Evolutionary conservation across 1,140 invertebrate species (phyloP).

Genomic region (Phymastichus coffea): DNA sequence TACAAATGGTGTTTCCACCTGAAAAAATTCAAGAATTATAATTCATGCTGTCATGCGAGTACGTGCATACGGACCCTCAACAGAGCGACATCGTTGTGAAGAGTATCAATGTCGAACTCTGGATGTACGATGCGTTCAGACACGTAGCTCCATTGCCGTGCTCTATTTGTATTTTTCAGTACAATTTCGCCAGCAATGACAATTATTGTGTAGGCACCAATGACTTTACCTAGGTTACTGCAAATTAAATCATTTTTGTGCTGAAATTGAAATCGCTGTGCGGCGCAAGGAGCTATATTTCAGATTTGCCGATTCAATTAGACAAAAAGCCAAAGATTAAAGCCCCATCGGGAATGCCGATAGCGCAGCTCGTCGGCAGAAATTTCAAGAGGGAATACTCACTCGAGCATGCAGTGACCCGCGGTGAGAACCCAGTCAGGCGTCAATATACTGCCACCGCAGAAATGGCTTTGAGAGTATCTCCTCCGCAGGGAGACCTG

Average conservation of each 20-base stretch:
- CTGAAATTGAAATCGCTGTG: no score
- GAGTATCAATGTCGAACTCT: neutral
- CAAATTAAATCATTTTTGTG: neutral
- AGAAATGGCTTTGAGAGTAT: slow-evolving; percentile 16
- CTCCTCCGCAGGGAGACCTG: slow-evolving; percentile 23
- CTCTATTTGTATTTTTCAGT: neutral
- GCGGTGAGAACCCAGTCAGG: slow-evolving; percentile 16
- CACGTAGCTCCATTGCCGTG: slow-evolving; percentile 9
- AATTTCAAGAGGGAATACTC: no score
- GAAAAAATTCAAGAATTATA: neutral
- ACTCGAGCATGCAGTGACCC: slow-evolving; percentile 18
- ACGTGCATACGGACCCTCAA: slow-evolving; percentile 5
- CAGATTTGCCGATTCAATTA: no score
- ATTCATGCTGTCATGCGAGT: no score
- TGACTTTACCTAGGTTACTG: neutral
- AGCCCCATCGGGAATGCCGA: no score
- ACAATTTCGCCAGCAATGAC: slow-evolving; percentile 20
- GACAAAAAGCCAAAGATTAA: no score
- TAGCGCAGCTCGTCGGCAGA: no score
- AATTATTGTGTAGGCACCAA: neutral
- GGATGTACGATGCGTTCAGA: neutral
- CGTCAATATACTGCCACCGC: slow-evolving; percentile 17
- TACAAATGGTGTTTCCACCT: slow-evolving; percentile 4
- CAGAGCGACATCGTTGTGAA: slow-evolving; percentile 12
- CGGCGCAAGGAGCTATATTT: no score